These are phyloP conservation scores for Corella eumyota DNA, from an alignment of 23 tunicate genomes.

Conservation along the genomic window DNA sequence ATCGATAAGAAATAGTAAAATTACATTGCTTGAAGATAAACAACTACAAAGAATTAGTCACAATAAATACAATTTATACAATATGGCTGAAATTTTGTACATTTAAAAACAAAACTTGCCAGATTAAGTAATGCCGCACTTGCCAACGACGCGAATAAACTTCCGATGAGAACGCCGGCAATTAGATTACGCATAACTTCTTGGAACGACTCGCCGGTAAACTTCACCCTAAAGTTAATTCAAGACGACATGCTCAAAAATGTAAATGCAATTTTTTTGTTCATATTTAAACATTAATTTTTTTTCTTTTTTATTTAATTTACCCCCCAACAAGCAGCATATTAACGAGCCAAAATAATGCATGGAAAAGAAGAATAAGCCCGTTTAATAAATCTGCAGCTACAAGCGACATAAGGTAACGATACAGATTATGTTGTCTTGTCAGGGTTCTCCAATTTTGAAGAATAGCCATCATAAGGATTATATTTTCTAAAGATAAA, in stretches of 20 bases:
- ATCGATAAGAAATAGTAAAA: no score
- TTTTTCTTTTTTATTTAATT: no score
- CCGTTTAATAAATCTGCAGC: conserved; percentile 74
- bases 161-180: conserved; percentile 48
- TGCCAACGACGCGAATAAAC: conserved; percentile 66
- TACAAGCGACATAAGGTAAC: conserved; percentile 75
- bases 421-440: conserved; percentile 70
- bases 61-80: no score
- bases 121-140: conserved; percentile 65
- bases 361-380: conserved; percentile 39
- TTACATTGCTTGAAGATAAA: no score
- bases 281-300: no score
- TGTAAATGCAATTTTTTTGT: no score
- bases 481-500: conserved; percentile 39
- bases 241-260: neutral
- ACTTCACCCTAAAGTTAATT: conserved; percentile 11
- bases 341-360: conserved; percentile 21
- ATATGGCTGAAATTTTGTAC: no score
- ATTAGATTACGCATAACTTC: conserved; percentile 53
- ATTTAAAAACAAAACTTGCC: no score
- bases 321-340: conserved; percentile 17
- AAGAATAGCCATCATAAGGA: conserved; percentile 42
- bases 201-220: conserved; percentile 21
- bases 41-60: no score
- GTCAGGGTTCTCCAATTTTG: conserved; percentile 55